phyloP scores from a whole-genome alignment of 2,888 invertebrate genomes.

The Sympetrum striolatum region DNA sequence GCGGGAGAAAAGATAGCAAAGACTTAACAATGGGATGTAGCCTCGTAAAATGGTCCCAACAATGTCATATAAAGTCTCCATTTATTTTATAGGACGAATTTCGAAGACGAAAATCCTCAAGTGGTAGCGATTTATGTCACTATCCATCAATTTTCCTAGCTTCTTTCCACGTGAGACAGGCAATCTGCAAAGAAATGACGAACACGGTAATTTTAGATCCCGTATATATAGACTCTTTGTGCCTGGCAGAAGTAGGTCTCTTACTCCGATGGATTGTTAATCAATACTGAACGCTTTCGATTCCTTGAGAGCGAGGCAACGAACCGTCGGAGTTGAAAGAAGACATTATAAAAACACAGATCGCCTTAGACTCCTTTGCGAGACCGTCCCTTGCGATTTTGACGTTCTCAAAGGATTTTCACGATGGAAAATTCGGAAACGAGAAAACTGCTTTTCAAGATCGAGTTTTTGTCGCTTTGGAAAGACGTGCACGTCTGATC shows the following conservation, averaged over 20 bases:
- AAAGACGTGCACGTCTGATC: background rate
- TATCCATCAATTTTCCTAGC: background rate
- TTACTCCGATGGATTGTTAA: background rate
- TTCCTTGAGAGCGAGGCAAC: background rate
- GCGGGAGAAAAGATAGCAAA: too few relatives aligned
- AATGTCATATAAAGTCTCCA: too few relatives aligned
- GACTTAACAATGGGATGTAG: too few relatives aligned
- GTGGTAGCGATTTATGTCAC: too few relatives aligned
- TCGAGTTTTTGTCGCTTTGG: background rate
- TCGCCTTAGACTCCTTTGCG: background rate
- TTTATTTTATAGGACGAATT: too few relatives aligned
- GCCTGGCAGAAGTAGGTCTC: constrained; percentile 15
- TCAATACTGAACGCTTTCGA: constrained; percentile 20
- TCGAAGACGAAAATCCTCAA: too few relatives aligned
- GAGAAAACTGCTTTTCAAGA: too few relatives aligned
- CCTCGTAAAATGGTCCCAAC: too few relatives aligned
- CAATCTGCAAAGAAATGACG: background rate
- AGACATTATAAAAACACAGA: background rate
- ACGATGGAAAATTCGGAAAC: background rate
- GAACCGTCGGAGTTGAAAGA: background rate
- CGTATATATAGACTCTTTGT: constrained; percentile 15
- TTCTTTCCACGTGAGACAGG: background rate
- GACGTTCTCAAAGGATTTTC: too few relatives aligned
- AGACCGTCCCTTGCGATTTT: background rate
- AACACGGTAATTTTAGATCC: background rate